A percentile compares a stretch with the other conserved stretches of the same genome.
phyloP scores from a whole-genome alignment of 2,888 invertebrate genomes.

The Bhutanitis thaidina region DNA sequence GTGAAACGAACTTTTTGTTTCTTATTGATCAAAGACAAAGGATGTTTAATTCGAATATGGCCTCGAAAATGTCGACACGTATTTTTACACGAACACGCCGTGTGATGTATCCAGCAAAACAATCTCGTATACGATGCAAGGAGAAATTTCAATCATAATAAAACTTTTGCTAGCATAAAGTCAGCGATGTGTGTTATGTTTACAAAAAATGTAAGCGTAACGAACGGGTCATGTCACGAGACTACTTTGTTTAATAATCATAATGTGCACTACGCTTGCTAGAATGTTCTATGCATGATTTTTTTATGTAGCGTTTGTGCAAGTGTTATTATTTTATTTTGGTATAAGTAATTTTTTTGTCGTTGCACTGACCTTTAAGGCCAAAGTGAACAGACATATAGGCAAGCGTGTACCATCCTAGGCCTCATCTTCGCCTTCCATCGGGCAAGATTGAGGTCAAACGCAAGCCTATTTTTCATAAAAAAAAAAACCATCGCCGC shows the following conservation, averaged over 20 bases:
- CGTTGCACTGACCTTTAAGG: no score
- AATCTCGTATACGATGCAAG: constrained; percentile 10
- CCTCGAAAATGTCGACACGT: constrained; percentile 10
- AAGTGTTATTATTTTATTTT: no score
- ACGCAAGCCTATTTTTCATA: no score
- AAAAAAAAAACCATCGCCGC: no score
- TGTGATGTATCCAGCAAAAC: constrained; percentile 13
- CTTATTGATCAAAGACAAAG: background rate
- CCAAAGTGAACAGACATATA: no score
- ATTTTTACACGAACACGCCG: constrained; percentile 1
- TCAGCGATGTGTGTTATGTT: constrained; percentile 14
- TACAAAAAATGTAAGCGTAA: constrained; percentile 3
- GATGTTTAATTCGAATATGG: constrained; percentile 2
- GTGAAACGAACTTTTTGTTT: no score
- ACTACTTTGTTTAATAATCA: background rate
- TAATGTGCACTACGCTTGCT: background rate
- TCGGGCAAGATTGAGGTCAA: no score
- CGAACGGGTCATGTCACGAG: background rate
- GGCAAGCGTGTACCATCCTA: no score
- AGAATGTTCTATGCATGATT: background rate
- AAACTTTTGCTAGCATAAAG: constrained; percentile 17
- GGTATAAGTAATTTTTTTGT: no score
- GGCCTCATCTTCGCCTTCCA: no score
- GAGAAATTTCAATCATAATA: constrained; percentile 21
- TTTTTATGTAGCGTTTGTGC: background rate